Conservation (phyloP, 2,797 vertebrate species). For the Xenopus petersii region DNA sequence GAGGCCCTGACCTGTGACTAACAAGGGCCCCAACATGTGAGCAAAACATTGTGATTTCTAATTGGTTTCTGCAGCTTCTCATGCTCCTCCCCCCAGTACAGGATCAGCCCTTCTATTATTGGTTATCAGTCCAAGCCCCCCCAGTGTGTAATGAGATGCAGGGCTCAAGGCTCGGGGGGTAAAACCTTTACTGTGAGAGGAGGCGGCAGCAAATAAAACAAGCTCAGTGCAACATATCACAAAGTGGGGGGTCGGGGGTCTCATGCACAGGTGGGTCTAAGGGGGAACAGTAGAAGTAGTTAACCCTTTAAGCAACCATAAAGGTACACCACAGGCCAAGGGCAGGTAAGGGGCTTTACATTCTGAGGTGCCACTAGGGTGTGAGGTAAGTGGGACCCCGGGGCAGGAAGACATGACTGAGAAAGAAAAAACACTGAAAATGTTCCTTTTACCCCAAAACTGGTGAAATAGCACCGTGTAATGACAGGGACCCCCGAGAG, state of each 20-base stretch:
- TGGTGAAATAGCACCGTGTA: not conserved
- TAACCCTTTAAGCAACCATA: not conserved
- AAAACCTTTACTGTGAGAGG: slow-evolving; percentile 26
- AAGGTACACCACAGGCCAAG: not conserved
- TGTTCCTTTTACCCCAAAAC: not conserved
- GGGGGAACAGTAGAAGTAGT: not conserved
- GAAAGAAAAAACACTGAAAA: not conserved
- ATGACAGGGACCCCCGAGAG: not conserved
- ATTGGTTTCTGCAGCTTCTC: no score
- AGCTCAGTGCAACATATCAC: slow-evolving; percentile 39
- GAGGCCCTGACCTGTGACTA: no score
- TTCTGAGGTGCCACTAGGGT: not conserved
- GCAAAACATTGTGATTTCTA: no score
- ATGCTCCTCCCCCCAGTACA: no score
- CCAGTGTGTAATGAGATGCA: no score
- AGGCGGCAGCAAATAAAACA: slow-evolving; percentile 27
- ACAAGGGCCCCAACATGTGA: no score
- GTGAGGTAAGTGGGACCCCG: not conserved
- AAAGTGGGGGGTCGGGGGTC: not conserved
- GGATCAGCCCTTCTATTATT: no score
- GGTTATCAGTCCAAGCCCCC: no score
- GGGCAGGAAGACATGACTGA: not conserved
- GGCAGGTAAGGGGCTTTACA: no score
- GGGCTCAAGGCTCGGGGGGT: no score
- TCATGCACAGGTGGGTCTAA: not conserved